A percentile compares a stretch with the other conserved stretches of the same genome.
phyloP scores from a whole-genome alignment of 2,888 invertebrate species.

The Machimus atricapillus region DNA sequence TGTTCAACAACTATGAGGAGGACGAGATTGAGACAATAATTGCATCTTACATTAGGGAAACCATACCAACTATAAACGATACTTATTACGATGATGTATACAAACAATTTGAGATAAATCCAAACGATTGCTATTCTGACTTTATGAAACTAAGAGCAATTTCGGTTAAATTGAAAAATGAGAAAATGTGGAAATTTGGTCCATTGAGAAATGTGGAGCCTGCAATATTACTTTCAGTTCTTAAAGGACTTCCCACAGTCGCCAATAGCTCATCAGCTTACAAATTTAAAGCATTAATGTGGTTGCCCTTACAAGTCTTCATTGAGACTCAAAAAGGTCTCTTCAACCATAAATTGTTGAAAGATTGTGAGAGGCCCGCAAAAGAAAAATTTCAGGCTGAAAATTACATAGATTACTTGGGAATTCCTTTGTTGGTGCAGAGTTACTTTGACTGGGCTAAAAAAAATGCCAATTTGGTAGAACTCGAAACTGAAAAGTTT shows the following conservation, averaged over 20 bases:
- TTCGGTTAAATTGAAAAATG: neutral
- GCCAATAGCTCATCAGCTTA: neutral
- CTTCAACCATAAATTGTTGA: neutral
- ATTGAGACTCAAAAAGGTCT: neutral
- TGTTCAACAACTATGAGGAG: neutral
- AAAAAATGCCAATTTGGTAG: neutral
- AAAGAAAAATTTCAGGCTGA: neutral
- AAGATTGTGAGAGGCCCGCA: neutral
- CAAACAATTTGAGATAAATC: neutral
- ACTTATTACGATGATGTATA: neutral
- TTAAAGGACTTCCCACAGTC: neutral
- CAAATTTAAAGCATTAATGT: neutral
- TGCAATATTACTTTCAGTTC: neutral
- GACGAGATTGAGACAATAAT: neutral
- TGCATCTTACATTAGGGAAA: neutral
- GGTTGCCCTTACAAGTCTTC: neutral
- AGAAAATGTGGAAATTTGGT: neutral
- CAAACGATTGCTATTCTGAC: neutral
- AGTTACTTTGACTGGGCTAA: neutral
- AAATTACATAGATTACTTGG: neutral
- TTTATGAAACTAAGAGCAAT: neutral
- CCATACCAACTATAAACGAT: neutral
- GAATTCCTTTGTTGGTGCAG: neutral
- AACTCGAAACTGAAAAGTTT: neutral
- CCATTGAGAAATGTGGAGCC: neutral